A percentile compares a stretch with the other conserved stretches of the same genome.
Conservation (phyloP, 2,113 vertebrate genomes). For the Physeter macrocephalus region DNA sequence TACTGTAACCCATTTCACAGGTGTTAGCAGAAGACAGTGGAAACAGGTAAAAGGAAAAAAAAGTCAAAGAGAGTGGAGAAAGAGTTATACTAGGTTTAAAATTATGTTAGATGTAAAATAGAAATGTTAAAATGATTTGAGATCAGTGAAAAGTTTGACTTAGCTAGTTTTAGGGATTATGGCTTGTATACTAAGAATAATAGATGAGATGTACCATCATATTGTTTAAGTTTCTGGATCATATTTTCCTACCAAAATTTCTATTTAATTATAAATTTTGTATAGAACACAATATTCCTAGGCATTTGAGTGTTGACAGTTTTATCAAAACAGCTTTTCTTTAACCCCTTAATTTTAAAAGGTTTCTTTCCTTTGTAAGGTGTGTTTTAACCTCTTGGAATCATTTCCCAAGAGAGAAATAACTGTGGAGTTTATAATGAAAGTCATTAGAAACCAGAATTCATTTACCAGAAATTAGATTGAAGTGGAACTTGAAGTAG, state of each 20-base stretch:
- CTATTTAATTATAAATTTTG: not conserved
- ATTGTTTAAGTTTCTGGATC: not conserved
- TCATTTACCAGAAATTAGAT: not conserved
- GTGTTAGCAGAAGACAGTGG: not conserved
- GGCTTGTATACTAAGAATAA: not conserved
- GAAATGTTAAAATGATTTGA: not conserved
- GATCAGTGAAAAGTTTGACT: not conserved
- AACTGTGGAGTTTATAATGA: not conserved
- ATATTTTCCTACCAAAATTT: not conserved
- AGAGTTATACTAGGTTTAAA: not conserved
- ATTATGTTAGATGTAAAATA: not conserved
- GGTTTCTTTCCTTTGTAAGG: not conserved
- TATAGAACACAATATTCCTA: not conserved
- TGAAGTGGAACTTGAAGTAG: not conserved
- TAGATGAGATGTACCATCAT: not conserved
- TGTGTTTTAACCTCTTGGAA: not conserved
- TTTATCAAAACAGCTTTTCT: not conserved
- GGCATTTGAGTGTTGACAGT: not conserved
- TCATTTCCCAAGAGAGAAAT: not conserved
- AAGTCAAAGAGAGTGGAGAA: not conserved
- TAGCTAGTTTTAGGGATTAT: not conserved
- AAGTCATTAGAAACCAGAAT: not conserved
- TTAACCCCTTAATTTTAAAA: conserved; percentile 1
- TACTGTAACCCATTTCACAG: not conserved
- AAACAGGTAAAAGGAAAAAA: conserved; percentile 51